These are phyloP conservation scores for Eupithecia exiguata DNA, from an alignment of 2,888 invertebrate species.

Conservation along the genomic window DNA sequence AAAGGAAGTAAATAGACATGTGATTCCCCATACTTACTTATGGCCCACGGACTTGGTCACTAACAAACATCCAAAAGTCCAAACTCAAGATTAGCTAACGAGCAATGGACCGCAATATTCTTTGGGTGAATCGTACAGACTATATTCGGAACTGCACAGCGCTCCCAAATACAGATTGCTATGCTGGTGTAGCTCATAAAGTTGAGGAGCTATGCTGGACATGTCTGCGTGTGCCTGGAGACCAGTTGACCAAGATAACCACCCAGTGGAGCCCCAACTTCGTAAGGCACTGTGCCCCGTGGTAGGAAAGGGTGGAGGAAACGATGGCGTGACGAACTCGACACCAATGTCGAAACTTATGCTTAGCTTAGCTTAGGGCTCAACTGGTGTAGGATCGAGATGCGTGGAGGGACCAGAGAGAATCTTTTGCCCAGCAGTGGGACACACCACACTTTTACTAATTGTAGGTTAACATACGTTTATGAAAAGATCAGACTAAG, in stretches of 20 bases:
- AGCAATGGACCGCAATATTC: neutral
- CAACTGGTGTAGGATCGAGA: neutral
- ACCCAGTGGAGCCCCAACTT: neutral
- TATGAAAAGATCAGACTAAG: neutral
- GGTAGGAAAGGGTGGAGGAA: too few species aligned
- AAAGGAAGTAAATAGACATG: neutral
- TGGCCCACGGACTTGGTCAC: neutral
- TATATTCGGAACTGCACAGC: too few species aligned
- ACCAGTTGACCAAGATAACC: neutral
- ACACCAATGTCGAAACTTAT: neutral
- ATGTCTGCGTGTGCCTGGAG: neutral
- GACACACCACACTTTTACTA: neutral
- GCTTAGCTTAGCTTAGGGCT: neutral
- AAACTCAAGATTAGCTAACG: neutral
- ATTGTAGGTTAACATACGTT: neutral
- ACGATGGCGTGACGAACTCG: neutral
- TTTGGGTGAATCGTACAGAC: neutral
- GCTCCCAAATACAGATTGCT: neutral
- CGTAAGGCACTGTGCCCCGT: neutral
- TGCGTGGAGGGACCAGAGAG: neutral
- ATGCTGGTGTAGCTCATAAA: neutral
- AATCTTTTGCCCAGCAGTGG: neutral
- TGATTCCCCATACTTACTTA: neutral
- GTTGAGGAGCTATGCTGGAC: neutral
- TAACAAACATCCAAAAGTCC: neutral